phyloP scores from a whole-genome alignment of 2,888 invertebrate species.

The Kuschelorhynchus macadamiae region DNA sequence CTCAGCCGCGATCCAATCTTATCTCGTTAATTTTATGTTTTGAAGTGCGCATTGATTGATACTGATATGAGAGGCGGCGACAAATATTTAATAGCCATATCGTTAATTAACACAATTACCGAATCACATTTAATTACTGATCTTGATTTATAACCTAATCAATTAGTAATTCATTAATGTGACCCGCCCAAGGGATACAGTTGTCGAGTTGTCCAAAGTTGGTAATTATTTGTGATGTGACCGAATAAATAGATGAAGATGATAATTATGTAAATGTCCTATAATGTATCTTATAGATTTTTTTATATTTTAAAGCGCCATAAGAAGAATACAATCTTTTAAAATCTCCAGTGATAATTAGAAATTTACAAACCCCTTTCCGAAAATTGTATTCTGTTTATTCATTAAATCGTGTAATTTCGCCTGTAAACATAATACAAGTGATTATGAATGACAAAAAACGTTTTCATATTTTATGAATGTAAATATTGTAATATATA shows the following conservation, averaged over 20 bases:
- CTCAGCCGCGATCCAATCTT: constrained; percentile 28
- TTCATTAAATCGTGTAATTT: too few species aligned
- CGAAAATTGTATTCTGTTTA: too few species aligned
- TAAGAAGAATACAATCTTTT: too few species aligned
- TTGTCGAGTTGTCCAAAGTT: constrained; percentile 31
- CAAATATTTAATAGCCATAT: constrained; percentile 40
- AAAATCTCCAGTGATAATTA: too few species aligned
- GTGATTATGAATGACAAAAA: too few species aligned
- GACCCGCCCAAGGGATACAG: constrained; percentile 31
- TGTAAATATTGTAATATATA: too few species aligned
- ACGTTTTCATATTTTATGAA: too few species aligned
- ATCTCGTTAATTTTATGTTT: constrained; percentile 45
- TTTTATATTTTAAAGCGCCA: neutral
- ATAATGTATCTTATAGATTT: neutral
- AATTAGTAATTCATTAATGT: constrained; percentile 40
- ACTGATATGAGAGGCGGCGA: constrained; percentile 38
- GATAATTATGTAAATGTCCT: constrained; percentile 31
- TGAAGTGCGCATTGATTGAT: constrained; percentile 40
- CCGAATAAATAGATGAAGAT: constrained; percentile 23
- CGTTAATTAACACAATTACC: constrained; percentile 42
- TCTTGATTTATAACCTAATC: constrained; percentile 46
- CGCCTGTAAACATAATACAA: too few species aligned
- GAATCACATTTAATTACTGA: constrained; percentile 47
- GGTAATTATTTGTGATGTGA: constrained; percentile 28
- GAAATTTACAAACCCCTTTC: too few species aligned